Evolutionary conservation across 2,797 vertebrate genomes (phyloP).

Genomic region (Cyprinodon diabolis): DNA sequence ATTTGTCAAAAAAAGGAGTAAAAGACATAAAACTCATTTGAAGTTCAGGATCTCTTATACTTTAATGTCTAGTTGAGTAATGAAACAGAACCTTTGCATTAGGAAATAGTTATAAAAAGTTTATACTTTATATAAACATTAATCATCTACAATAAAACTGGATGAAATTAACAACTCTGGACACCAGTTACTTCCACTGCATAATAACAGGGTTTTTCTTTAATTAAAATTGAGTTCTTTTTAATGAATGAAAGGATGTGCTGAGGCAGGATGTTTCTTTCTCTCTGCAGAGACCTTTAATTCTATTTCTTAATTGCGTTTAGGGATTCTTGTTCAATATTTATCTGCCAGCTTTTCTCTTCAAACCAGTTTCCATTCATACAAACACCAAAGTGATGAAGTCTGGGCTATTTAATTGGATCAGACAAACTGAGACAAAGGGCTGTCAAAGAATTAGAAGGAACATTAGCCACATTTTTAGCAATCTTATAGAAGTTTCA

Average conservation of each 20-base stretch:
- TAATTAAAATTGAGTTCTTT: constrained; percentile 56
- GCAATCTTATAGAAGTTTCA: constrained; percentile 48
- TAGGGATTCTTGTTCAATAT: constrained; percentile 66
- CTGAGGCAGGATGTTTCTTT: constrained; percentile 72
- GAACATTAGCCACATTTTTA: constrained; percentile 43
- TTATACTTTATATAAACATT: background rate
- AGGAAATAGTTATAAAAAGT: constrained; percentile 24
- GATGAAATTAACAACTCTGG: constrained; percentile 48
- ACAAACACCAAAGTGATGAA: constrained; percentile 43
- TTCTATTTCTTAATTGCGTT: constrained; percentile 75
- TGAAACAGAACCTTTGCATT: constrained; percentile 14
- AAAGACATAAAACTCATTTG: background rate
- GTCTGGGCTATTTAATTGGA: constrained; percentile 53
- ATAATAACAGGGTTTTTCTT: constrained; percentile 51
- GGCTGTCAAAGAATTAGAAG: constrained; percentile 29
- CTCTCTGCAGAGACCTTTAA: constrained; percentile 57
- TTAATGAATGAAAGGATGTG: constrained; percentile 62
- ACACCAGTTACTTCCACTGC: constrained; percentile 40
- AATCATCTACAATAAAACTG: constrained; percentile 45
- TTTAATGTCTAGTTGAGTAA: constrained; percentile 9
- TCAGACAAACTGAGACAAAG: constrained; percentile 66
- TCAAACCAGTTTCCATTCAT: constrained; percentile 47
- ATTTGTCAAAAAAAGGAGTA: background rate
- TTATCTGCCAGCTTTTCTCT: constrained; percentile 60
- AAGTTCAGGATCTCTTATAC: too few relatives aligned